Evolutionary conservation across 2,797 vertebrate species (phyloP).

Genomic region (Cyclura pinguis): DNA sequence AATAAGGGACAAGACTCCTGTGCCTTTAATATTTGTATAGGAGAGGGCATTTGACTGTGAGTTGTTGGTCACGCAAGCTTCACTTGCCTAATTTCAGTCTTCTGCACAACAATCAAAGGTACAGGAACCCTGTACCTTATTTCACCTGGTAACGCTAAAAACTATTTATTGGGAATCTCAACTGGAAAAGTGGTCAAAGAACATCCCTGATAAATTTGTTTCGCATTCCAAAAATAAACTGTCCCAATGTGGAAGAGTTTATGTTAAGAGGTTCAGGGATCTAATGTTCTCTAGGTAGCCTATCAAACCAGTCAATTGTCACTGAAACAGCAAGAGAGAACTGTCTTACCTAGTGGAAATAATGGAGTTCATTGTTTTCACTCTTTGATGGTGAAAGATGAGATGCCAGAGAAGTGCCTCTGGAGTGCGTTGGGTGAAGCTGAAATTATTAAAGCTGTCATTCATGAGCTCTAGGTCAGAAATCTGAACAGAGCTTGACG

Average conservation of each 20-base stretch:
- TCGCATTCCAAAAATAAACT: background rate
- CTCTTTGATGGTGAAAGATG: slow-evolving; percentile 1
- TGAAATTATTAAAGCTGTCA: background rate
- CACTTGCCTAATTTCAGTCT: no score
- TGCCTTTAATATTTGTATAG: no score
- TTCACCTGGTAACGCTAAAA: no score
- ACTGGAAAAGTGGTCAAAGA: background rate
- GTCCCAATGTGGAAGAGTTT: no score
- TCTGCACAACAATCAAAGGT: no score
- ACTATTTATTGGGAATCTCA: background rate
- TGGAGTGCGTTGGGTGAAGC: background rate
- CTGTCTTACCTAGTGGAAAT: background rate
- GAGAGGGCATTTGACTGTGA: no score
- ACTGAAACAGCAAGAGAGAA: background rate
- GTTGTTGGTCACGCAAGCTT: no score
- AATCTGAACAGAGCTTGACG: background rate
- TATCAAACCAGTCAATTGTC: background rate
- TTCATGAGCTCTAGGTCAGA: background rate
- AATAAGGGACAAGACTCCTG: no score
- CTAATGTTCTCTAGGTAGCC: background rate
- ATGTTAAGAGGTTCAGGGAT: background rate
- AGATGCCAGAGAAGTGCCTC: background rate
- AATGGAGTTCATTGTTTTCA: background rate
- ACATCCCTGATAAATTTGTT: background rate
- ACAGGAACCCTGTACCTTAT: no score